These are phyloP conservation scores for Protodeltote pygarga DNA, from an alignment of 2,888 invertebrate species.

Conservation along the genomic window DNA sequence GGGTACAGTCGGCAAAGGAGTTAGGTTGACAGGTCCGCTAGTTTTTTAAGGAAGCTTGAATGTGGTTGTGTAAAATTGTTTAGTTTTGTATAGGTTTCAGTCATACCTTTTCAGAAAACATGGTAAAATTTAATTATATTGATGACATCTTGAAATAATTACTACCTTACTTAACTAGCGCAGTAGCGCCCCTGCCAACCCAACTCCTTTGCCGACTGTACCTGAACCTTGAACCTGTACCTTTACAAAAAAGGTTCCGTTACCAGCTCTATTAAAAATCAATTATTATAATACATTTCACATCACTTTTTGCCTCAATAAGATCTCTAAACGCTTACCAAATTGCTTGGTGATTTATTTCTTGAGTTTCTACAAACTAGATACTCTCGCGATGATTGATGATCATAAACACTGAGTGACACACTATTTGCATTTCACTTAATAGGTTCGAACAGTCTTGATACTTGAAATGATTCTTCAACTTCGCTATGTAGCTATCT, in stretches of 20 bases:
- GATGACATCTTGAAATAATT: too few relatives aligned
- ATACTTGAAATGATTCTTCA: slow-evolving; percentile 24
- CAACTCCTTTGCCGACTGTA: too few relatives aligned
- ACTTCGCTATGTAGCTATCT: not conserved
- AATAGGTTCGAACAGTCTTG: slow-evolving; percentile 24
- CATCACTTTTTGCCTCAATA: slow-evolving; percentile 22
- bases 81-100: too few relatives aligned
- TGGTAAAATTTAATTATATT: too few relatives aligned
- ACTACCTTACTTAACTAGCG: too few relatives aligned
- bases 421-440: slow-evolving; percentile 51
- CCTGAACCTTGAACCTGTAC: too few relatives aligned
- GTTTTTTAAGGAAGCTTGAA: too few relatives aligned
- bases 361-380: slow-evolving; percentile 27
- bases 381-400: slow-evolving; percentile 58
- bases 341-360: slow-evolving; percentile 40
- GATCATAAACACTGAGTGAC: slow-evolving; percentile 41
- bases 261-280: slow-evolving; percentile 25
- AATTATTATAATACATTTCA: slow-evolving; percentile 26
- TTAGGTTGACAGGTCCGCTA: too few relatives aligned
- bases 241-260: slow-evolving; percentile 18
- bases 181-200: too few relatives aligned
- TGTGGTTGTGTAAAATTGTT: too few relatives aligned
- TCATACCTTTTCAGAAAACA: too few relatives aligned
- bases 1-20: too few relatives aligned
- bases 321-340: slow-evolving; percentile 5